These are phyloP conservation scores for Crypturellus tataupa DNA, from an alignment of 2,797 vertebrate species.

Conservation along the genomic window DNA sequence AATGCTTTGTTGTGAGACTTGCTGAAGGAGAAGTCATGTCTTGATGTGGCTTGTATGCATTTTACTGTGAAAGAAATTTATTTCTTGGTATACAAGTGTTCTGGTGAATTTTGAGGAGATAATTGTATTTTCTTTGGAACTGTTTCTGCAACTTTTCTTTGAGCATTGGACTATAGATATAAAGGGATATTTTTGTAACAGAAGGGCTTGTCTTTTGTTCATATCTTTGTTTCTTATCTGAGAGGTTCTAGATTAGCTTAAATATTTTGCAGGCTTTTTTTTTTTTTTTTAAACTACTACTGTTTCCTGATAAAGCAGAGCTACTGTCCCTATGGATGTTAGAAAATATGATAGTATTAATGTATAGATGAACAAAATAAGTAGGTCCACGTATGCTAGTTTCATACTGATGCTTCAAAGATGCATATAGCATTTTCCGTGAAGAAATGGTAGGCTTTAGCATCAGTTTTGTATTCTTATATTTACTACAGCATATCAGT, in stretches of 20 bases:
- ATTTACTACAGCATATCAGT: neutral
- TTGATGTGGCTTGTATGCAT: neutral
- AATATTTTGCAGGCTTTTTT: neutral
- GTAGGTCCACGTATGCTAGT: neutral
- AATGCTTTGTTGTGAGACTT: neutral
- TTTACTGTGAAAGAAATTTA: neutral
- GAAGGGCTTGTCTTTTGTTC: neutral
- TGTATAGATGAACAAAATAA: neutral
- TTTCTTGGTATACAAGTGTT: neutral
- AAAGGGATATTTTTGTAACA: neutral
- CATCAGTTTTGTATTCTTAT: neutral
- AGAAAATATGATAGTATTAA: too few relatives aligned
- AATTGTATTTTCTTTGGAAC: neutral
- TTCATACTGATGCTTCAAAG: neutral
- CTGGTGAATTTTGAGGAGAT: neutral
- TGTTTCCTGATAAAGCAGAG: neutral
- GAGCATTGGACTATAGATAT: neutral
- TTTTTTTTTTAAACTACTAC: neutral
- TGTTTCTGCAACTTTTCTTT: neutral
- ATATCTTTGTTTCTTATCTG: neutral
- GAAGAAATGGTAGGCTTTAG: neutral
- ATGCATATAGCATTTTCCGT: neutral
- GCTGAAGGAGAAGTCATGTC: neutral
- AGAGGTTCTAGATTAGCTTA: neutral
- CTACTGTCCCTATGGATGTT: neutral